phyloP scores from a whole-genome alignment of 2,797 vertebrate species.

The Molossus molossus region DNA sequence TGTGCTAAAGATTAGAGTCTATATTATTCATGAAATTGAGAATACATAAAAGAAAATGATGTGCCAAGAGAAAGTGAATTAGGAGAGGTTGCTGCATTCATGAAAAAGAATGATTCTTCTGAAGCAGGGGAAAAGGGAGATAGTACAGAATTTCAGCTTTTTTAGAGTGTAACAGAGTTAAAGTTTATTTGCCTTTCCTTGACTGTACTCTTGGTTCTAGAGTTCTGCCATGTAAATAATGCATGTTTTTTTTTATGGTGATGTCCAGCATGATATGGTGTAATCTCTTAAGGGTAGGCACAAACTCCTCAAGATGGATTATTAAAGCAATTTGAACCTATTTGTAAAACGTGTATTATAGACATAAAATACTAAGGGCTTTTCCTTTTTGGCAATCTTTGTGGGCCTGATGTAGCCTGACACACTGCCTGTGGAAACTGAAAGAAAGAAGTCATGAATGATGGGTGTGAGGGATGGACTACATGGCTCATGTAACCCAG shows the following conservation, averaged over 20 bases:
- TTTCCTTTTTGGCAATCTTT: neutral
- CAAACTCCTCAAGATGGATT: conserved; percentile 39
- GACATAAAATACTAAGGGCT: neutral
- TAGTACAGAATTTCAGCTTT: neutral
- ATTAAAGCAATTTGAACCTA: conserved; percentile 21
- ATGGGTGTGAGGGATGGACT: neutral
- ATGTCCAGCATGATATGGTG: neutral
- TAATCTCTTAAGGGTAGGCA: conserved; percentile 22
- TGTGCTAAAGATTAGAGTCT: neutral
- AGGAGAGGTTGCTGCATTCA: neutral
- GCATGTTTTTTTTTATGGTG: neutral
- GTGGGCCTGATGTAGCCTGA: neutral
- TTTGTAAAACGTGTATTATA: conserved; percentile 57
- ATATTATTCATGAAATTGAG: neutral
- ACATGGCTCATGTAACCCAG: neutral
- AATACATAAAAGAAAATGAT: neutral
- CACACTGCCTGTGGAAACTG: neutral
- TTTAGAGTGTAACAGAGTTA: neutral
- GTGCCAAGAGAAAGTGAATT: neutral
- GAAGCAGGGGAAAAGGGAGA: neutral
- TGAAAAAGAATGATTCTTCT: neutral
- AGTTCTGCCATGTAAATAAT: conserved; percentile 24
- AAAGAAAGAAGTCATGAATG: neutral
- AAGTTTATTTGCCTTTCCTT: conserved; percentile 37
- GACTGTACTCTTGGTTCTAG: neutral